Conservation (phyloP, 1,140 invertebrate genomes). For the Scaptomyza montana region DNA sequence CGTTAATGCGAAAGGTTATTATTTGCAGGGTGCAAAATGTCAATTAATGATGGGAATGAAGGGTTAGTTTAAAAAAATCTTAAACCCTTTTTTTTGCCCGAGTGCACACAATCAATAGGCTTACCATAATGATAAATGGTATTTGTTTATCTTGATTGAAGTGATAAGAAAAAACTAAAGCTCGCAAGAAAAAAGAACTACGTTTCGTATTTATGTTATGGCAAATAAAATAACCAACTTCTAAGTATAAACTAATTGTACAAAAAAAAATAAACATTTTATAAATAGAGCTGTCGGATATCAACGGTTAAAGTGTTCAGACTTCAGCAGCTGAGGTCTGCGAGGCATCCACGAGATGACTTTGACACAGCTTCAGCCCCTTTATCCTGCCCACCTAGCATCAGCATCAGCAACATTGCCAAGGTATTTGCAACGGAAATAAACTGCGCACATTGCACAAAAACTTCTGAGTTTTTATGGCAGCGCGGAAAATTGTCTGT, state of each 20-base stretch:
- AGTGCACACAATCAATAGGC: not conserved
- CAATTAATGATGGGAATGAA: slow-evolving; percentile 47
- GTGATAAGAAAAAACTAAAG: not conserved
- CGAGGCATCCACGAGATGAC: slow-evolving; percentile 33
- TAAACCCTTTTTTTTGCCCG: not conserved
- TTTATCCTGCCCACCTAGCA: not conserved
- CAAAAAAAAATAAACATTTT: not conserved
- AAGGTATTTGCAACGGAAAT: slow-evolving; percentile 80
- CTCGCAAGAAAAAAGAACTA: not conserved
- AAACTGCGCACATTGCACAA: slow-evolving; percentile 74
- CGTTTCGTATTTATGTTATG: not conserved
- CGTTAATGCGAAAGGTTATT: slow-evolving; percentile 37
- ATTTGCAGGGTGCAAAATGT: slow-evolving; percentile 11
- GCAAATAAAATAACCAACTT: slow-evolving; percentile 23
- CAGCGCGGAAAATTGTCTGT: slow-evolving; percentile 75
- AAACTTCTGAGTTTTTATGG: slow-evolving; percentile 75
- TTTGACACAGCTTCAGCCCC: slow-evolving; percentile 17
- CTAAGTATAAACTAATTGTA: slow-evolving; percentile 32
- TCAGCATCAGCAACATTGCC: slow-evolving; percentile 55
- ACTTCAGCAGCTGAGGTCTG: slow-evolving; percentile 75
- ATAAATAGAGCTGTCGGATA: slow-evolving; percentile 57
- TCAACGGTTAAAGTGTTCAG: slow-evolving; percentile 75
- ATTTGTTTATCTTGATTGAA: not conserved
- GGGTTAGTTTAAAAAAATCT: not conserved
- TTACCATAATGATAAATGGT: slow-evolving; percentile 17